phyloP scores from a whole-genome alignment of 1,140 invertebrate species.

The Drosophila melanica region DNA sequence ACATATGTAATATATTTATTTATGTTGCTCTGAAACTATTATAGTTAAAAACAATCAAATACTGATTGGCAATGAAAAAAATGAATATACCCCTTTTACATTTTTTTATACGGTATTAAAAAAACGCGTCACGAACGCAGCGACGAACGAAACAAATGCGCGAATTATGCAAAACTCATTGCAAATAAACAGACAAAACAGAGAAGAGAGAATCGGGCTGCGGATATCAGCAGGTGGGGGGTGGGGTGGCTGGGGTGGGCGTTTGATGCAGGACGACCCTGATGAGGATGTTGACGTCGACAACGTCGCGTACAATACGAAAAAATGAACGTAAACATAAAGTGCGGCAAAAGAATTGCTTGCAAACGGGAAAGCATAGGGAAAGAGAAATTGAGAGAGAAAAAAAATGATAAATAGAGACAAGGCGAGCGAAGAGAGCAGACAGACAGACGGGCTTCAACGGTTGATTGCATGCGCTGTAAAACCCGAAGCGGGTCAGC shows the following conservation, averaged over 20 bases:
- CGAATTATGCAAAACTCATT: conserved; percentile 81
- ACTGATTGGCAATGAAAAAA: background rate
- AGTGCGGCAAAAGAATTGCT: conserved; percentile 68
- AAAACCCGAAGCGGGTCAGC: conserved; percentile 63
- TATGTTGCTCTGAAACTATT: too few species aligned
- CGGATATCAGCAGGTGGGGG: background rate
- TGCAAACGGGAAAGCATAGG: conserved; percentile 32
- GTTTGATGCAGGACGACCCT: conserved; percentile 31
- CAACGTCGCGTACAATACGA: conserved; percentile 67
- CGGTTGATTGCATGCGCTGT: conserved; percentile 72
- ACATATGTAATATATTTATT: too few species aligned
- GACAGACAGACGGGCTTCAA: conserved; percentile 43
- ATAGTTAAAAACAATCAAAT: too few species aligned
- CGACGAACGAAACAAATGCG: conserved; percentile 72
- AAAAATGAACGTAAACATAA: conserved; percentile 79
- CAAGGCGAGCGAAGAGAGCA: background rate
- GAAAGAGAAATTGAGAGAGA: background rate
- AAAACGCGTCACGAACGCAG: conserved; percentile 46
- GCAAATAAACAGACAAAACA: conserved; percentile 71
- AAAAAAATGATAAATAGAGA: background rate
- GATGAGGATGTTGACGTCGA: conserved; percentile 80
- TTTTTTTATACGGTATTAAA: conserved; percentile 1
- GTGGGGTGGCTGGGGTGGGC: background rate
- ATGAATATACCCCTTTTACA: conserved; percentile 4
- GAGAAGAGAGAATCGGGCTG: conserved; percentile 8